phyloP scores from a whole-genome alignment of 1,140 invertebrate species.

The Steinernema feltiae region DNA sequence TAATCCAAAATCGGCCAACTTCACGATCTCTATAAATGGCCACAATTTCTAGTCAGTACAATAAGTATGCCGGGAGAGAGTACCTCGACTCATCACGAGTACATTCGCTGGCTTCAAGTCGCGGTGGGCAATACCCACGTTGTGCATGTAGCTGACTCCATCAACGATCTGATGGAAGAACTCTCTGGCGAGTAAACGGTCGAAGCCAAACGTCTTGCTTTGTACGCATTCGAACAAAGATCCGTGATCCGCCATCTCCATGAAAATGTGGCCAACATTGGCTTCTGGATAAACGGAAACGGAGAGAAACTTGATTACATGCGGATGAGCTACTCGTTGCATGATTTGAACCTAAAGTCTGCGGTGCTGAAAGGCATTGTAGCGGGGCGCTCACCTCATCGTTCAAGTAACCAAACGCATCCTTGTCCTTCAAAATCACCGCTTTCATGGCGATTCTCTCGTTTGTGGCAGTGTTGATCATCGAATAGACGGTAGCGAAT shows the following conservation, averaged over 20 bases:
- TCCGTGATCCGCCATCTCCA: background rate
- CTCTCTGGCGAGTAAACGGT: background rate
- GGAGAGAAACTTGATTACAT: background rate
- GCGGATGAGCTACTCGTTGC: background rate
- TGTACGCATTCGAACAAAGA: background rate
- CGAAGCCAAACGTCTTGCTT: background rate
- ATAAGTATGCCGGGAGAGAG: background rate
- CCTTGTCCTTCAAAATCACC: background rate
- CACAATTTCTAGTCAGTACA: background rate
- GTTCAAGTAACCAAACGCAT: background rate
- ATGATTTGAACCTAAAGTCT: background rate
- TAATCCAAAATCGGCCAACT: background rate
- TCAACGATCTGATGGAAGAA: slow-evolving; percentile 11
- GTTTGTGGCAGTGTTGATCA: background rate
- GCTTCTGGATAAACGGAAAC: background rate
- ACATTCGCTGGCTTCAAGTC: slow-evolving; percentile 23
- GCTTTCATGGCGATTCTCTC: background rate
- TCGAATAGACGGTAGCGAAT: background rate
- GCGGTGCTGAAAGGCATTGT: background rate
- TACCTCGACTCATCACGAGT: slow-evolving; percentile 3
- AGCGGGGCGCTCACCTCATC: background rate
- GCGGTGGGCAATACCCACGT: slow-evolving; percentile 16
- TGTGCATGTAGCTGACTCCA: slow-evolving; percentile 15
- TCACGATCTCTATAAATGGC: background rate
- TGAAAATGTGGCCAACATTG: background rate